Conservation (phyloP, 2,888 invertebrate genomes). For the Nesidiocoris tenuis region DNA sequence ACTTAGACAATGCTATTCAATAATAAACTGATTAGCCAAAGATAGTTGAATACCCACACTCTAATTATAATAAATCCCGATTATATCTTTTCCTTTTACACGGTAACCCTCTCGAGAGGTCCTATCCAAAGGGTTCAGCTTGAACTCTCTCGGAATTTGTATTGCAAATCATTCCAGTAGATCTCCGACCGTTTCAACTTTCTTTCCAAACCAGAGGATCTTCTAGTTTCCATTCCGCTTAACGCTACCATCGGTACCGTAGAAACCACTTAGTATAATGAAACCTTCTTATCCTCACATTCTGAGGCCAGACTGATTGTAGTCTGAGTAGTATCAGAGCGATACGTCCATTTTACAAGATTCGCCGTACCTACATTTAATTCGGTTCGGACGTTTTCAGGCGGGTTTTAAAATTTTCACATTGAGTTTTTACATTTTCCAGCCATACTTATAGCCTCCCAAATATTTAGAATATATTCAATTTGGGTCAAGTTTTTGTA, state of each 20-base stretch:
- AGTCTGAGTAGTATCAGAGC: no score
- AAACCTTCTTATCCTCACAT: not conserved
- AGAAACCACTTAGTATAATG: not conserved
- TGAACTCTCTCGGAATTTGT: not conserved
- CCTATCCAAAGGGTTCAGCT: not conserved
- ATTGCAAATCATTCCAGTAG: slow-evolving; percentile 9
- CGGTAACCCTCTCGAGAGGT: not conserved
- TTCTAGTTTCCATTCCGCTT: not conserved
- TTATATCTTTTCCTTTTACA: slow-evolving; percentile 26
- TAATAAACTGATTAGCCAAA: slow-evolving; percentile 30
- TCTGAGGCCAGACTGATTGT: not conserved
- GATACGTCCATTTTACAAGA: no score
- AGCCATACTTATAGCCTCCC: no score
- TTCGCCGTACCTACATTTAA: no score
- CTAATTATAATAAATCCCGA: slow-evolving; percentile 40
- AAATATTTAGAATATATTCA: no score
- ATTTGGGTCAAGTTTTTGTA: no score
- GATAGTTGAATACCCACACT: slow-evolving; percentile 38
- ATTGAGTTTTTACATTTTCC: no score
- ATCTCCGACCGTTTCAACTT: not conserved
- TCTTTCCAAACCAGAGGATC: not conserved
- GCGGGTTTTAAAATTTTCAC: no score
- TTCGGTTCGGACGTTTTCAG: no score
- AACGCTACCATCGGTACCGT: not conserved
- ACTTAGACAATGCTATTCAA: slow-evolving; percentile 42